These are phyloP conservation scores for Sycophila sp. DNA, from an alignment of 1,140 invertebrate species.

Conservation along the genomic window DNA sequence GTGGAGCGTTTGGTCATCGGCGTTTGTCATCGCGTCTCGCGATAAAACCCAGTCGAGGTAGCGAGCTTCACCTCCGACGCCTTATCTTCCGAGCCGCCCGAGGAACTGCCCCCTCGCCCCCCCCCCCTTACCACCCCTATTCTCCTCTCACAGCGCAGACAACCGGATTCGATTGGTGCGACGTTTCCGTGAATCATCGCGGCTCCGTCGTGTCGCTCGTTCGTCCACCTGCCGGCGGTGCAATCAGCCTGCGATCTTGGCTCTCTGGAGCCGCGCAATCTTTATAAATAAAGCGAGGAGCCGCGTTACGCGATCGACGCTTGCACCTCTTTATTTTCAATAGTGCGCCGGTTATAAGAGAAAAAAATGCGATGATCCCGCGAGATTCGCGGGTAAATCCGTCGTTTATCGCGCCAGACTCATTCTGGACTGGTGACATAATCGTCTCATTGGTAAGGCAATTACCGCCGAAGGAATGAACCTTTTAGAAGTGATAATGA, in stretches of 20 bases:
- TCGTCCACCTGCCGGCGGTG: constrained; percentile 44
- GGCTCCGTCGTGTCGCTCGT: constrained; percentile 26
- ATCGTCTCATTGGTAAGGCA: too few species aligned
- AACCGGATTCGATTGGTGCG: constrained; percentile 51
- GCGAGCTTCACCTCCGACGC: not conserved
- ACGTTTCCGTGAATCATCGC: constrained; percentile 50
- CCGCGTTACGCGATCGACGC: not conserved
- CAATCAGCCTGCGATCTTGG: constrained; percentile 44
- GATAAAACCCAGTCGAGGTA: too few species aligned
- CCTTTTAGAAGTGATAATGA: not conserved
- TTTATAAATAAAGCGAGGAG: constrained; percentile 46
- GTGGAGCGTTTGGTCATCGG: too few species aligned
- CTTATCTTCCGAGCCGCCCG: not conserved
- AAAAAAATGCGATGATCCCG: too few species aligned
- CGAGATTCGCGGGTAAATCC: too few species aligned
- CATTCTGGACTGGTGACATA: not conserved
- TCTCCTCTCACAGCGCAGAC: constrained; percentile 6
- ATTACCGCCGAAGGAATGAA: too few species aligned
- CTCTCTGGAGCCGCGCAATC: constrained; percentile 38
- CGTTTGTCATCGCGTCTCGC: constrained; percentile 16
- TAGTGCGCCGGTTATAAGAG: too few species aligned
- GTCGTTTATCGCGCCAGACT: too few species aligned
- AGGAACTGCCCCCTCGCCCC: too few species aligned
- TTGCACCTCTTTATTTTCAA: not conserved
- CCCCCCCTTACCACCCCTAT: not conserved